These are phyloP conservation scores for Gambelia wislizenii DNA, from an alignment of 2,797 vertebrate genomes.

Conservation along the genomic window DNA sequence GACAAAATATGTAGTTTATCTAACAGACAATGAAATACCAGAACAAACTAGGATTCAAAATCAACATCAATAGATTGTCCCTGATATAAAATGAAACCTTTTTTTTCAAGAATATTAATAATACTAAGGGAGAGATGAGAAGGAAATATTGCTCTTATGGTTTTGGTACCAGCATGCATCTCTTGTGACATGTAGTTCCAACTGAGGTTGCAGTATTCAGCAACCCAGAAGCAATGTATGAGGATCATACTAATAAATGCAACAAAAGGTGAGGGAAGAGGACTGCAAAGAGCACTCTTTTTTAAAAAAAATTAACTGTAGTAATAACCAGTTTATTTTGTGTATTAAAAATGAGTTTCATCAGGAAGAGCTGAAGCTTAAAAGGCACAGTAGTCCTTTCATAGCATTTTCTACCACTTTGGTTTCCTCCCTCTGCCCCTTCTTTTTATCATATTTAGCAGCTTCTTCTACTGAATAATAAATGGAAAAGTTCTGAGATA, in stretches of 20 bases:
- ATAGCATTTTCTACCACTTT: background rate
- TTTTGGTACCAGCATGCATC: background rate
- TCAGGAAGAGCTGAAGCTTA: background rate
- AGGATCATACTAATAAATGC: background rate
- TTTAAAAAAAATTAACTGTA: too few species aligned
- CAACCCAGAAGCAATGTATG: background rate
- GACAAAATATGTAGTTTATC: background rate
- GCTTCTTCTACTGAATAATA: background rate
- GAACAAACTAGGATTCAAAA: background rate
- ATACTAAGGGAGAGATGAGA: too few species aligned
- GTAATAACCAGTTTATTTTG: too few species aligned
- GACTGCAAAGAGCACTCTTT: background rate
- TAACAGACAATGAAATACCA: background rate
- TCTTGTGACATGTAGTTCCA: background rate
- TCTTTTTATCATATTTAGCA: background rate
- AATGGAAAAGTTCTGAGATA: background rate
- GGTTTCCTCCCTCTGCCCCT: too few species aligned
- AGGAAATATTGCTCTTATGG: background rate
- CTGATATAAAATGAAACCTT: background rate
- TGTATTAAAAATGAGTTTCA: background rate
- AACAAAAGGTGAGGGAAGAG: background rate
- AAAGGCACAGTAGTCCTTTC: background rate
- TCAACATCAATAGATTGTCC: background rate
- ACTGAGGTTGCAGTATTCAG: background rate
- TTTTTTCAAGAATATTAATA: conserved; percentile 5